Base-by-base conservation (phyloP, 2,888 invertebrate genomes). In the Nomada fabriciana region DNA sequence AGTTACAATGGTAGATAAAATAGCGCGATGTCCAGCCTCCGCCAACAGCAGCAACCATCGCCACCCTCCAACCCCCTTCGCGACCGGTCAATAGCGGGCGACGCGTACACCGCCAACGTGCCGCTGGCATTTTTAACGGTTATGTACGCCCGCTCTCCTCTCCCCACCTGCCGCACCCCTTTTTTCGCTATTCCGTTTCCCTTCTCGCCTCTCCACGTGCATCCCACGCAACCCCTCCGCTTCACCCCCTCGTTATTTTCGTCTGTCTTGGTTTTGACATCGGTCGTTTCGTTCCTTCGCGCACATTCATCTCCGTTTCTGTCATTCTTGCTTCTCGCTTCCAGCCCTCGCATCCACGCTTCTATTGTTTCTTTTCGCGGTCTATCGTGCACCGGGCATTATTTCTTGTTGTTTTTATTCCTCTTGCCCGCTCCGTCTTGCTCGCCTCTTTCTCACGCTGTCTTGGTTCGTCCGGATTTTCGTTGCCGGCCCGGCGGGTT, bases 1-100 rank as follows among this genome's bases (percentile, higher is more conserved):
- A 88, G 85, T 89, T 89, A 89, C 86, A 87, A 89, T 89, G 87
- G 85, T 81, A 87, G 88, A 87, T 88, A 89, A 89, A 89, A 89
- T 85, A 84, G 82, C 85, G 85, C 82, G 65, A 68, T 82, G 82
- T 80, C 84, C 88, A 85, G 83, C 75, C 85, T 81, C 80, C 81
- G 75, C 86, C 76, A 69, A 78, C 82, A 80, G 25, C 76, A 50
- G 60, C 77, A 59, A 65, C 68, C 72, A 55, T 60, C 67, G 59
- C 71, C 74, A 61, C 71, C 81, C 68, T 47, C 76, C 59, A 29
- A 18, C 52, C 82, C 73, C 75, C 81, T 71, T 76, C 53, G 69
- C 82, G 72, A 67, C 82, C 84, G 86, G 89, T 89, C 88, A 89
- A 88, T 88, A 84, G 85, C 65, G 84, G 84, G 76, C 83, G 83